Conservation (phyloP, 2,888 invertebrate species). For the Neocrepidodera transversa region DNA sequence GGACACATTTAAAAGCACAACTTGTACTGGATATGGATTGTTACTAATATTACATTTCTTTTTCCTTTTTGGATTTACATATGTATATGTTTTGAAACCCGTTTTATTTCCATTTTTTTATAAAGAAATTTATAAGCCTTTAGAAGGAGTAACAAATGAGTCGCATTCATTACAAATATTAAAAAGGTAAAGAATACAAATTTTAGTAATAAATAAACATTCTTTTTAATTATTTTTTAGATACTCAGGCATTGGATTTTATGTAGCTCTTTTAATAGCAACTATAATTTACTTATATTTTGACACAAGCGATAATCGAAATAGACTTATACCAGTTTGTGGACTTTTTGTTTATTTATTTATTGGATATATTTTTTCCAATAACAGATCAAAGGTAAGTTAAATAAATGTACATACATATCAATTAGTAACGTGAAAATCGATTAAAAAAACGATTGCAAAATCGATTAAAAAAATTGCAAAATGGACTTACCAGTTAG, state of each 20-base stretch:
- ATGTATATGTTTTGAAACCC: slow-evolving; percentile 39
- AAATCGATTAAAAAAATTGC: too few species aligned
- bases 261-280: slow-evolving; percentile 60
- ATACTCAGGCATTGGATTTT: slow-evolving; percentile 59
- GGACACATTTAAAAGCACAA: slow-evolving; percentile 36
- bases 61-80: slow-evolving; percentile 37
- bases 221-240: slow-evolving; percentile 57
- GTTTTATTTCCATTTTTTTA: slow-evolving; percentile 34
- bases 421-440: too few species aligned
- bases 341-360: slow-evolving; percentile 72
- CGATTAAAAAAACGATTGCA: too few species aligned
- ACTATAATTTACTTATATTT: slow-evolving; percentile 68
- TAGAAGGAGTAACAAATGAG: slow-evolving; percentile 11
- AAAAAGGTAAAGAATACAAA: slow-evolving; percentile 4
- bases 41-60: slow-evolving; percentile 42
- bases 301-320: slow-evolving; percentile 67
- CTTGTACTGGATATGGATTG: slow-evolving; percentile 44
- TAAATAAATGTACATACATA: too few species aligned
- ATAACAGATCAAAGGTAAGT: slow-evolving; percentile 64
- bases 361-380: slow-evolving; percentile 70
- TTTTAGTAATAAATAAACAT: too few species aligned
- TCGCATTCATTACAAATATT: background rate
- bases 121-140: slow-evolving; percentile 34
- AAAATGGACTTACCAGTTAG: too few species aligned
- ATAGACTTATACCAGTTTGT: slow-evolving; percentile 72